Evolutionary conservation across 1,140 invertebrate genomes (phyloP), one percentile per base, ranked within the genome.

Genomic region (Lepidotrigona ventralis): DNA sequence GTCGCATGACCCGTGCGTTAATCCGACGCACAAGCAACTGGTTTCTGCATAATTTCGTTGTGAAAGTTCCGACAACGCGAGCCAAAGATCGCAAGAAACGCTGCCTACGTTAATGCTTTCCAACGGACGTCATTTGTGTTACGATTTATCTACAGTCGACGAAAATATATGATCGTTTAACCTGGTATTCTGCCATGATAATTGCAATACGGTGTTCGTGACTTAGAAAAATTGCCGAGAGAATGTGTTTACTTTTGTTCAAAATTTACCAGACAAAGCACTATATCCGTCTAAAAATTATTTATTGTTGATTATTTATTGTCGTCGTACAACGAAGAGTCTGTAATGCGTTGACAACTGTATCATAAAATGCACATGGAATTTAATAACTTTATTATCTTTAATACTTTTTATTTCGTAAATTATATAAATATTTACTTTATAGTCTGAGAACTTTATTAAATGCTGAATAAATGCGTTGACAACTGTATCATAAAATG

Each of bases 11-110:
- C 46, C 33, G 33, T 54, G 46, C 66, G 81, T 63, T 83, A 63
- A 46, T 71, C 56, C 54, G 21, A 14, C 54, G 39, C 26, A 53
- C 15, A 23, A 53, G 74, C 74, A 71, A 71, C 81, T 63, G 75
- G 56, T 76, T 63, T 83, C 66, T 83, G 75, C 75, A 64, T 83
- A 83, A 83, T 69, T 83, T 71, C 58, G 29, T 83, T 63, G 66
- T 56, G 66, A 71, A 78, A 78, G 26, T 53, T 6, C 17, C 19
- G n/a, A 51, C 54, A 74, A 39, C 53, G n/a, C 17, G 26, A 70
- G 12, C 23, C 66, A 29, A n/a, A 23, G 74, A 83, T 78, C 39
- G 46, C 54, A 63, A 70, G 75, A 78, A 83, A 83, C 56, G 8
- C 23, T 54, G 26, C 19, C 15, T 9, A 74, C 29, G 75, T 77